Evolutionary conservation across 2,797 vertebrate genomes (phyloP).

Genomic region (Spondyliosoma cantharus): DNA sequence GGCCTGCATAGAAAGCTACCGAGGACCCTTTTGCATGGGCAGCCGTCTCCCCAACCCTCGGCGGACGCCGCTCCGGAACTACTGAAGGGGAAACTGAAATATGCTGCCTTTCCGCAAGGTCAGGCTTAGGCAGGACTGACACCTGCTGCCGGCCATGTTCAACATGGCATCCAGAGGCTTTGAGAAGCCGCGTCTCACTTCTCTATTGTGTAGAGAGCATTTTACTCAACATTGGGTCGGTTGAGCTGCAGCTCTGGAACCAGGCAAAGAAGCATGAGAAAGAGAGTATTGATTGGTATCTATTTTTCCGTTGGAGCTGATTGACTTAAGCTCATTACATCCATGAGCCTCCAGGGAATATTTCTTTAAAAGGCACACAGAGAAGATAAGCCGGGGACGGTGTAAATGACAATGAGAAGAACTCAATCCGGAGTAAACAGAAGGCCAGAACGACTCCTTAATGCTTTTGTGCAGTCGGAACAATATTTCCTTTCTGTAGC

Average conservation of each 20-base stretch:
- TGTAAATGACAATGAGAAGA: constrained; percentile 31
- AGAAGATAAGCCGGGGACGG: constrained; percentile 25
- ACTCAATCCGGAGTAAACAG: neutral
- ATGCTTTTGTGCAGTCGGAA: neutral
- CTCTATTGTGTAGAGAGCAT: constrained; percentile 34
- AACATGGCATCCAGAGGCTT: constrained; percentile 50
- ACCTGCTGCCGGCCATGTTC: constrained; percentile 67
- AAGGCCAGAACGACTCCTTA: neutral
- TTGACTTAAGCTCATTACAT: constrained; percentile 60
- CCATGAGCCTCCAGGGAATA: constrained; percentile 30
- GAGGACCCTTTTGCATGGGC: constrained; percentile 59
- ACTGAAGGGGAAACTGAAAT: constrained; percentile 74
- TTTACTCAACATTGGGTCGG: constrained; percentile 27
- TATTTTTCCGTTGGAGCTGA: constrained; percentile 43
- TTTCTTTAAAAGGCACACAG: constrained; percentile 25
- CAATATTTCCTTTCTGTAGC: neutral
- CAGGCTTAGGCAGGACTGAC: constrained; percentile 54
- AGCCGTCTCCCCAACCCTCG: constrained; percentile 52
- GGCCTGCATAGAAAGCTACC: constrained; percentile 62
- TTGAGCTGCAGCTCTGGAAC: constrained; percentile 26
- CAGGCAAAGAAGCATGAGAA: constrained; percentile 20
- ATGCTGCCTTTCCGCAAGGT: constrained; percentile 68
- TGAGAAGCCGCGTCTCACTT: constrained; percentile 7
- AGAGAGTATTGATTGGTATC: constrained; percentile 46
- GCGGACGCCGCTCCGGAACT: constrained; percentile 57